Evolutionary conservation across 2,888 invertebrate genomes (phyloP).

Genomic region (Crossocerus cetratus): DNA sequence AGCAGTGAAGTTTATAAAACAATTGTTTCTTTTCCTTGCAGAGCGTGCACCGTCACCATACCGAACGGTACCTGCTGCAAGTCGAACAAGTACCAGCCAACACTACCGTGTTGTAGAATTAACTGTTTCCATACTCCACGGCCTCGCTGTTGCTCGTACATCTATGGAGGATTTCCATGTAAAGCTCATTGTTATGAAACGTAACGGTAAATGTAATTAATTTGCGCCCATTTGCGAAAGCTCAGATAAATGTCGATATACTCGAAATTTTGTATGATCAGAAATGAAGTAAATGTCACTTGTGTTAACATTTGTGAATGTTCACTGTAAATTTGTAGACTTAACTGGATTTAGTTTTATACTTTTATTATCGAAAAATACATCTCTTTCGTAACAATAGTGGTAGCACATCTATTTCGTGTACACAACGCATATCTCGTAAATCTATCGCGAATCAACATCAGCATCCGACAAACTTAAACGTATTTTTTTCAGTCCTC

Average conservation of each 20-base stretch:
- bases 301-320: no score
- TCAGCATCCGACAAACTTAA: slow-evolving; percentile 78
- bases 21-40: slow-evolving; percentile 28
- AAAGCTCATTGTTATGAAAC: slow-evolving; percentile 65
- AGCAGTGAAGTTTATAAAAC: not conserved
- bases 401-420: not conserved
- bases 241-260: no score
- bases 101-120: slow-evolving; percentile 53
- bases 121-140: slow-evolving; percentile 57
- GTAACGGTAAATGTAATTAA: slow-evolving; percentile 35
- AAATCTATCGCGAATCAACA: slow-evolving; percentile 72
- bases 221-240: no score
- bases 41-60: slow-evolving; percentile 55
- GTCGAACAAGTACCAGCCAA: slow-evolving; percentile 46
- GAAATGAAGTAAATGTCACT: no score
- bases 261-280: no score
- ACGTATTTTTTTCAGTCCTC: slow-evolving; percentile 87
- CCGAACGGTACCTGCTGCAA: slow-evolving; percentile 30
- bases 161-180: slow-evolving; percentile 61
- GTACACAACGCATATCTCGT: not conserved
- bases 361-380: not conserved
- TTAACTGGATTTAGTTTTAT: no score
- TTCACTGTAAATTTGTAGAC: no score
- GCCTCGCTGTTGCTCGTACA: slow-evolving; percentile 58
- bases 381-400: not conserved